Evolutionary conservation across 2,797 vertebrate genomes (phyloP), one percentile per base, ranked within the genome.

Genomic region (Lutjanus campechanus): DNA sequence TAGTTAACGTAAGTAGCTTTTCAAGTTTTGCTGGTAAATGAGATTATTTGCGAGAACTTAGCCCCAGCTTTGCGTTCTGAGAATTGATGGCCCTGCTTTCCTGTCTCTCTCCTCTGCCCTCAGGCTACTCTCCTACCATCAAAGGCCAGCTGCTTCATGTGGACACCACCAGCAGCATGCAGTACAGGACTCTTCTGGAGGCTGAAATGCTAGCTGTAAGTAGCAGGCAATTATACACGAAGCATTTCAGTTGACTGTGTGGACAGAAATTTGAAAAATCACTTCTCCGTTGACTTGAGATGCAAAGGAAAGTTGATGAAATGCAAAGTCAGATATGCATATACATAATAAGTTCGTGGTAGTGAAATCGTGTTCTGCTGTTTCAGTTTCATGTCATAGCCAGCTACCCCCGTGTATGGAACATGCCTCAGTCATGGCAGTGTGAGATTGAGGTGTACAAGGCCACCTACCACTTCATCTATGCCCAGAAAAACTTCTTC

Each of bases 141-240:
- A 99, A 99, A 95, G 98, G 98, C 41, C 98, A 99, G 82, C 96
- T 99, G 73, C 94, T 99, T 56, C 98, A 99, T 0, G 97, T 99
- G 59, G 98, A 99, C 92, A 98, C 98, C 85, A 99, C 98, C 64
- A 99, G 97, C 91, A 99, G 98, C 88, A 99, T 99, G 98, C 98
- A 97, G 83, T 99, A 97, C 88, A 95, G 98, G 85, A 98, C 98
- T 13, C 97, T 99, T 5, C 92, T 99, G 91, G 98, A 99, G 93
- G 97, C 98, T 50, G 98, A 99, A 95, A 99, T 99, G 97, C 93
- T 99, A 64, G 98, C 98, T 89, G 98, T 99, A 92, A 97, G 98
- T 96, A 76, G 66, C 5, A 29, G 36, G 7, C 22, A 15, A 8
- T 60, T 43, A 51, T 1, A 43, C 13, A 7, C 19, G 0, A 65